These are phyloP conservation scores for Chelon auratus DNA, from an alignment of 2,797 vertebrate species.

Conservation along the genomic window DNA sequence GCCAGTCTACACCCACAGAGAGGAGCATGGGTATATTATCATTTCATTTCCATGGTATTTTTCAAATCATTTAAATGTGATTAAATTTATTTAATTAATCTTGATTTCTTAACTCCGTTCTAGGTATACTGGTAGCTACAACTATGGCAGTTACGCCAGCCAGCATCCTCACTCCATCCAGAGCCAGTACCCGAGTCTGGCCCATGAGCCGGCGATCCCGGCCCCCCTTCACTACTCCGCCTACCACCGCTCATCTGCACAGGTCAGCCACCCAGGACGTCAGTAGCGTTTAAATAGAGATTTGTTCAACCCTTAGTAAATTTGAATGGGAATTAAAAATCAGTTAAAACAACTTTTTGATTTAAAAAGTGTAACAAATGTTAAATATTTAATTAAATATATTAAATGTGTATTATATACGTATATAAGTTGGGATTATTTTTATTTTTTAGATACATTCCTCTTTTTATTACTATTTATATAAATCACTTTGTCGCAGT, in stretches of 20 bases:
- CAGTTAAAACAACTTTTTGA: neutral
- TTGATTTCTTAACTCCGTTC: constrained; percentile 8
- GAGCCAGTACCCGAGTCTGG: constrained; percentile 94
- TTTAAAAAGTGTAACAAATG: neutral
- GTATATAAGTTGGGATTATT: no score
- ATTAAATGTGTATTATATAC: neutral
- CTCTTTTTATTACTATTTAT: no score
- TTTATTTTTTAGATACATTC: no score
- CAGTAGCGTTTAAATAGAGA: neutral
- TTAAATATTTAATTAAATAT: neutral
- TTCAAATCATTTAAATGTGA: neutral
- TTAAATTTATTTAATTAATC: neutral
- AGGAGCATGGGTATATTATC: constrained; percentile 92
- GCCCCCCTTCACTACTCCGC: constrained; percentile 95
- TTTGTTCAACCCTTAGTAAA: no score
- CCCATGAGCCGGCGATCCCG: constrained; percentile 92
- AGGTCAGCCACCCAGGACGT: constrained; percentile 82
- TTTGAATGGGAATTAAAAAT: neutral
- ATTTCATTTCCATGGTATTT: neutral
- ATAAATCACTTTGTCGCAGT: no score
- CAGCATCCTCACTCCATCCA: constrained; percentile 96
- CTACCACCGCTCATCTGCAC: constrained; percentile 94
- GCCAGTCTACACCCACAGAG: constrained; percentile 95
- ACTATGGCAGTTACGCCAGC: constrained; percentile 96
- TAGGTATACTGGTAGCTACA: constrained; percentile 97